Evolutionary conservation across 2,888 invertebrate genomes (phyloP), one percentile per base, ranked within the genome.

Genomic region (Drosophila pullipes): DNA sequence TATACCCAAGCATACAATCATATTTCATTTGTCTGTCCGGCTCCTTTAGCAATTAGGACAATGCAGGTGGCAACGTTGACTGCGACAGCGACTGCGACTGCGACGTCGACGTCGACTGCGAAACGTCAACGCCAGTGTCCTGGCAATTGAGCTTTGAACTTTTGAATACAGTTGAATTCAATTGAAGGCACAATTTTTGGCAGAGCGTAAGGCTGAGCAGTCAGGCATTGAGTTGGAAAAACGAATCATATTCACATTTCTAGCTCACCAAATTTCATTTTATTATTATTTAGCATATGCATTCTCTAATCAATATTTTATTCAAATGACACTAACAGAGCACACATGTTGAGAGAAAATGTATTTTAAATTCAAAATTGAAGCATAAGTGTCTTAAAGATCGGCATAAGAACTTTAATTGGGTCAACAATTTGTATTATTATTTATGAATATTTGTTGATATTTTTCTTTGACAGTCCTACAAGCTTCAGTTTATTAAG

Each of bases 21-120:
- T 90, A 90, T 86, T 86, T 86, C 87, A 90, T 89, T 81, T 82
- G 76, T 78, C 77, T 63, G 80, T 73, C 71, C 76, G 64, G 69
- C 75, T 60, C 75, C 78, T 75, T 76, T 74, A 69, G 89, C 76
- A 89, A 90, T 86, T 86, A 86, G 84, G 75, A 76, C 78, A 81
- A 71, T 80, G 77, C 84, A 83, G 88, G 81, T 88, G 89, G 60
- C 75, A 52, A 57, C 64, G 63, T 31, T 44, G 44, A 55, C 55
- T 2, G 25, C 25, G 25, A 25, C 25, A 25, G 2, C 37, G 33
- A 69, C 64, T 50, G 13, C 61, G 52, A 59, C 54, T 11, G 41
- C 49, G 30, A 49, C 59, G 4, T 6, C 49, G 30, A 49, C 59
- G 4, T 6, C 39, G 22, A 44, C 53, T 25, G 52, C 50, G 47